Base-by-base conservation (phyloP, 2,797 vertebrate species). In the Sebastes matsubarae region DNA sequence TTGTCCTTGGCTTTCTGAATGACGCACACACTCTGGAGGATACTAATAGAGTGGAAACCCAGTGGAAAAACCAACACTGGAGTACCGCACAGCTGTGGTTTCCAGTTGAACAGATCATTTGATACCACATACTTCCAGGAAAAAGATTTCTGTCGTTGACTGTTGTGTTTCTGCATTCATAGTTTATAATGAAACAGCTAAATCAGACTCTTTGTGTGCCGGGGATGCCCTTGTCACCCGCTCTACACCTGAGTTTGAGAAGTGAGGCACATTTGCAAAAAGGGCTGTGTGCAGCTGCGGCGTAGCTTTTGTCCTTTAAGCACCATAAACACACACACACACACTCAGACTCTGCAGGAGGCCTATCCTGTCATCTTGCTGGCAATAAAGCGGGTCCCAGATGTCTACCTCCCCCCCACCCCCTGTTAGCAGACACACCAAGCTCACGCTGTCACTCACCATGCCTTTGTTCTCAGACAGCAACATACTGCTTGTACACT, bases 351-450 rank as follows among this genome's bases (percentile, higher is more conserved):
- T 68, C 87, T 63, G 74, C 85, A 85, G 90, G 89, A 82, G 89
- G 86, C 58, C 77, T 65, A 66, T 68, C 70, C 76, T 82, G 83
- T 86, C 84, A 88, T 89, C 80, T 89, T 8, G 29, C 68, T 84
- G 79, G 77, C 77, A 74, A 69, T 81, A 82, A 90, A 88, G 83
- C 70, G 20, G 59, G 81, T 80, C 85, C 89, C 92, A 92, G 90
- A 93, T 92, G 90, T 89, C 84, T 61, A 58, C 84, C 55, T 12
- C 79, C 71, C 66, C 36, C 13, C 2, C 34, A 34, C 58, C 50
- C 59, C 57, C 75, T 6, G 64, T 80, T 77, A 82, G 76, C 81
- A 77, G 42, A 87, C 78, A 71, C 83, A 79, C 75, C 75, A 86
- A 13, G 50, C 75, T 65, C 76, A 61, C 58, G 14, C 86, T 67